Conservation (phyloP, 2,888 invertebrate species). For the Anorthoa munda region DNA sequence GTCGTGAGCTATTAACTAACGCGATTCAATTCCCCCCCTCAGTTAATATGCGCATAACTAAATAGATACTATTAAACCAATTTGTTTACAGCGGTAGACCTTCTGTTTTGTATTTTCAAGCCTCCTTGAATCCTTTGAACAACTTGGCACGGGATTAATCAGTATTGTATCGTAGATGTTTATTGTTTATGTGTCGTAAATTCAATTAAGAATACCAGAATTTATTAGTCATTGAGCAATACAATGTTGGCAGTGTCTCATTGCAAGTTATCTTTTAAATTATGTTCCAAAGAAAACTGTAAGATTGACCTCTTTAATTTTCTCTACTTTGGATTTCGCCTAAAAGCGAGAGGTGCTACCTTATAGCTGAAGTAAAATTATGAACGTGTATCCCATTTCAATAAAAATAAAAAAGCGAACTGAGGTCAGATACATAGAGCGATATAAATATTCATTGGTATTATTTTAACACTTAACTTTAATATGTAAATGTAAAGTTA, state of each 20-base stretch:
- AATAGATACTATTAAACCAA: slow-evolving; percentile 76
- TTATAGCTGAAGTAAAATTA: slow-evolving; percentile 4
- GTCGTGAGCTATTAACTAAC: slow-evolving; percentile 73
- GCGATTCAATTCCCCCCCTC: slow-evolving; percentile 72
- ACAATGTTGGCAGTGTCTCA: background rate
- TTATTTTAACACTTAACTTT: slow-evolving; percentile 66
- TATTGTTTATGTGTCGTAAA: slow-evolving; percentile 26
- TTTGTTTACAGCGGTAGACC: slow-evolving; percentile 78
- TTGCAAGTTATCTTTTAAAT: background rate
- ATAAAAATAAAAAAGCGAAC: slow-evolving; percentile 30
- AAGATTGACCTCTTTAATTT: background rate
- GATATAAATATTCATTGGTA: slow-evolving; percentile 67
- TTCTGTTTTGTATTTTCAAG: slow-evolving; percentile 66
- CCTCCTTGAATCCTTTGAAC: slow-evolving; percentile 57
- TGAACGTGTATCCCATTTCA: slow-evolving; percentile 12
- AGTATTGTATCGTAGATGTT: slow-evolving; percentile 45
- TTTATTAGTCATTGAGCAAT: slow-evolving; percentile 18
- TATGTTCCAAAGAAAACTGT: background rate
- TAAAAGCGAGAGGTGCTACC: background rate
- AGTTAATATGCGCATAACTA: slow-evolving; percentile 81
- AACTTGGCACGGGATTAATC: slow-evolving; percentile 46
- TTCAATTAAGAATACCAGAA: slow-evolving; percentile 24
- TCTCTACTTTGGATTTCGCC: background rate
- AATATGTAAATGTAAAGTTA: slow-evolving; percentile 67
- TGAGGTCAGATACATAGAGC: slow-evolving; percentile 37